These are phyloP conservation scores for Tautogolabrus adspersus DNA, from an alignment of 2,113 vertebrate species.

Conservation along the genomic window DNA sequence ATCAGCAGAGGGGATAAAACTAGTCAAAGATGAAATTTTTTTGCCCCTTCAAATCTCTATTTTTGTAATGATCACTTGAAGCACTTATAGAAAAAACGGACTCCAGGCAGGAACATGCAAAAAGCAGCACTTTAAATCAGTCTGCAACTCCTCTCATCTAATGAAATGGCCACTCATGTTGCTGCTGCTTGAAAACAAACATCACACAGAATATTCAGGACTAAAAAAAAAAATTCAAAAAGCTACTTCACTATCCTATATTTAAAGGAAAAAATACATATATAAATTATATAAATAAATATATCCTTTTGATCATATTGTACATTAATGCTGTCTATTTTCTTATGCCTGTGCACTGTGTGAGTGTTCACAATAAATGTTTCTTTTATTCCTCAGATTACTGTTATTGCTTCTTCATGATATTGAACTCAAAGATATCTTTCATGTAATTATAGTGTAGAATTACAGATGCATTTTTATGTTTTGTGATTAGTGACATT, in stretches of 20 bases:
- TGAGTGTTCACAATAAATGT: conserved; percentile 55
- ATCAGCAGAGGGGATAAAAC: conserved; percentile 7
- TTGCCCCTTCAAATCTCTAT: conserved; percentile 70
- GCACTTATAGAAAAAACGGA: conserved; percentile 50
- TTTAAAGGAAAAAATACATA: conserved; percentile 34
- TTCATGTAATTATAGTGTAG: conserved; percentile 49
- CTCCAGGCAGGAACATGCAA: conserved; percentile 22
- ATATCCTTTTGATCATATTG: conserved; percentile 54
- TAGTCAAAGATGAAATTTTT: conserved; percentile 16
- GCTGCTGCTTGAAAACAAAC: conserved; percentile 55
- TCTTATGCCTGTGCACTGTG: conserved; percentile 76
- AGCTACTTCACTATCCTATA: conserved; percentile 47
- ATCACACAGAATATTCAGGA: conserved; percentile 51
- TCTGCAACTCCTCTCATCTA: conserved; percentile 30
- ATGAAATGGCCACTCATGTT: conserved; percentile 26
- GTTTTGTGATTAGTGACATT: conserved; percentile 59
- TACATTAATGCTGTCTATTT: conserved; percentile 74
- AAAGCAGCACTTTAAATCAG: conserved; percentile 65
- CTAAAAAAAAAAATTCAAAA: conserved; percentile 27
- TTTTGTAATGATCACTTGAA: conserved; percentile 72
- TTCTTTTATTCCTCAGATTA: conserved; percentile 40
- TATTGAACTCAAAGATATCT: conserved; percentile 41
- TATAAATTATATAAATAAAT: conserved; percentile 10
- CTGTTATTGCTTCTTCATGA: conserved; percentile 42
- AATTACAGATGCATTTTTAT: conserved; percentile 42